Evolutionary conservation across 2,888 invertebrate species (phyloP).

Genomic region (Cataglyphis livida): DNA sequence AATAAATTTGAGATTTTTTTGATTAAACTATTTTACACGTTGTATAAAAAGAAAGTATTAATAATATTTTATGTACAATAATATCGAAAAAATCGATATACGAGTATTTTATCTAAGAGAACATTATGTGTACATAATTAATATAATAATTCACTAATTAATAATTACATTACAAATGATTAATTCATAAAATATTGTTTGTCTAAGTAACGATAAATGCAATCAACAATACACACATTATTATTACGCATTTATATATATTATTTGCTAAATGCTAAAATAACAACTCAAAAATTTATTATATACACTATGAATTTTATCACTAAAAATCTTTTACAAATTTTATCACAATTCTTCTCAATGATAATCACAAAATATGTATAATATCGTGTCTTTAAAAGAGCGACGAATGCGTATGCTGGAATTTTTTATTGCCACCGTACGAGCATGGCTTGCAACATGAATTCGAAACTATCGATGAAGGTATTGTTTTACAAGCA

Average conservation of each 20-base stretch:
- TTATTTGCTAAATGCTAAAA: not conserved
- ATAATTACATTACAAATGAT: not conserved
- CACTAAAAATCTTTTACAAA: not conserved
- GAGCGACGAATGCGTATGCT: not conserved
- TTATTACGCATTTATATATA: not conserved
- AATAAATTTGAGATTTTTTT: not conserved
- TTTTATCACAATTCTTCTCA: not conserved
- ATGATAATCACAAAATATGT: not conserved
- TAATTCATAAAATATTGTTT: not conserved
- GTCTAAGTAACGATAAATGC: not conserved
- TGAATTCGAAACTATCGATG: constrained; percentile 43
- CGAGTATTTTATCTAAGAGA: not conserved
- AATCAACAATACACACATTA: not conserved
- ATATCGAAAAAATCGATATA: not conserved
- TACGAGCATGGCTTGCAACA: not conserved
- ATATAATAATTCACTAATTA: not conserved
- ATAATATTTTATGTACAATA: not conserved
- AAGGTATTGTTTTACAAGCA: constrained; percentile 43
- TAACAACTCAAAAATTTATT: not conserved
- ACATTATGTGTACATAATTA: not conserved
- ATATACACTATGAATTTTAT: not conserved
- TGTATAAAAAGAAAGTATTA: not conserved
- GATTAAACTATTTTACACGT: not conserved
- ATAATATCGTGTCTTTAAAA: not conserved
- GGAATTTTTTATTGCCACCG: constrained; percentile 1